These are phyloP conservation scores for Aphelenchoides fujianensis DNA, from an alignment of 1,140 invertebrate genomes.

Conservation along the genomic window DNA sequence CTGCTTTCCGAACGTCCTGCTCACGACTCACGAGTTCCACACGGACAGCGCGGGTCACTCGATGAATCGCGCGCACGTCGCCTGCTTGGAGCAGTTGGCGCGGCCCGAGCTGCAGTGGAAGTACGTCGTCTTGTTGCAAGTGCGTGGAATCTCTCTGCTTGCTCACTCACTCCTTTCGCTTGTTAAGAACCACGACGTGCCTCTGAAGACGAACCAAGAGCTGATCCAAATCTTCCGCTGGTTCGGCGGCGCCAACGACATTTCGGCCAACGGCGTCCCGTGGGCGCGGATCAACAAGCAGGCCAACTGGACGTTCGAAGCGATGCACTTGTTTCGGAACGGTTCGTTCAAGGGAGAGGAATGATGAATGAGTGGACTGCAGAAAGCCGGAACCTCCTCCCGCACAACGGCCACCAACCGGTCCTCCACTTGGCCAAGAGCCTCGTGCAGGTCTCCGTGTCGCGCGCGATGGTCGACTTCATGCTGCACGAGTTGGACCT, in stretches of 20 bases:
- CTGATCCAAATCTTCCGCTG: slow-evolving; percentile 47
- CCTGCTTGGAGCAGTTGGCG: slow-evolving; percentile 32
- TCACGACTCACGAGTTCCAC: slow-evolving; percentile 30
- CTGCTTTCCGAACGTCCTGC: slow-evolving; percentile 46
- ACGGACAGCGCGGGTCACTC: slow-evolving; percentile 44
- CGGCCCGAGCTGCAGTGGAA: slow-evolving; percentile 31
- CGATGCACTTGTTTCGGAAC: slow-evolving; percentile 1
- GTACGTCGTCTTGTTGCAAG: slow-evolving; percentile 37
- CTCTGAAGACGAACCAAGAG: slow-evolving; percentile 42
- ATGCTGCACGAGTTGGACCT: slow-evolving; percentile 39
- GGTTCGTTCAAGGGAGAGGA: not conserved
- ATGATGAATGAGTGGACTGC: not conserved
- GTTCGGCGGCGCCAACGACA: slow-evolving; percentile 50
- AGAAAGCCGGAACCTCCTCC: not conserved
- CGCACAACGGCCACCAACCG: not conserved
- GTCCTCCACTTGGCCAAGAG: not conserved
- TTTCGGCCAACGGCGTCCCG: slow-evolving; percentile 26
- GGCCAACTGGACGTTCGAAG: slow-evolving; percentile 23
- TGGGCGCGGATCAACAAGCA: not conserved
- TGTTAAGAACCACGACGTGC: slow-evolving; percentile 48
- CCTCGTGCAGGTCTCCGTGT: slow-evolving; percentile 8
- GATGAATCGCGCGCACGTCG: slow-evolving; percentile 14
- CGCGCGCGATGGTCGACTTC: slow-evolving; percentile 31
- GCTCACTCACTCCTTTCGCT: not conserved
- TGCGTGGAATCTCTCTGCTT: no score